These are phyloP conservation scores for Morone chrysops DNA, from an alignment of 2,113 vertebrate genomes.

Conservation along the genomic window DNA sequence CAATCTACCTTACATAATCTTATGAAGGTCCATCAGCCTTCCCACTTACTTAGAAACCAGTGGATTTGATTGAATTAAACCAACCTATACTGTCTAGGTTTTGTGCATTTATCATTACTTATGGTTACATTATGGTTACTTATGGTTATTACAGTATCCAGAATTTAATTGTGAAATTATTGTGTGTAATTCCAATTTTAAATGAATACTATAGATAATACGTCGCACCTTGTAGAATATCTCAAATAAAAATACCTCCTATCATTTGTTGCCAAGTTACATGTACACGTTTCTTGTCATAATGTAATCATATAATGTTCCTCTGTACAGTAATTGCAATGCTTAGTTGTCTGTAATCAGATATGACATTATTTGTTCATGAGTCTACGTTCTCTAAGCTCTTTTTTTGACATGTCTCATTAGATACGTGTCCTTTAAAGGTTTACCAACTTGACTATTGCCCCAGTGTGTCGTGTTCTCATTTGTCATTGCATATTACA, in stretches of 20 bases:
- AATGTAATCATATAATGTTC: background rate
- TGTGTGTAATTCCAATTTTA: background rate
- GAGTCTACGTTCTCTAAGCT: background rate
- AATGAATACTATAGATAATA: background rate
- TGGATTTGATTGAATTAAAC: conserved; percentile 1
- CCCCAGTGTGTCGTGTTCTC: background rate
- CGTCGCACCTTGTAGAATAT: background rate
- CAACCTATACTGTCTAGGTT: background rate
- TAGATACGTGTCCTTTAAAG: background rate
- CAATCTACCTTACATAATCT: conserved; percentile 1
- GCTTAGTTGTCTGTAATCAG: background rate
- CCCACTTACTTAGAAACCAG: background rate
- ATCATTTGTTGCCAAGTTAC: background rate
- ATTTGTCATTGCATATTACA: background rate
- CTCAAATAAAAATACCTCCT: background rate
- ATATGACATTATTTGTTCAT: background rate
- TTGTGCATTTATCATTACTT: too few relatives aligned
- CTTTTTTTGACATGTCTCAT: background rate
- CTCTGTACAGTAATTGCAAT: background rate
- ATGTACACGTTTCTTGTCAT: background rate
- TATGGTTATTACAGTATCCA: too few relatives aligned
- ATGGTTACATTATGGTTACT: too few relatives aligned
- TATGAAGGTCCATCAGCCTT: background rate
- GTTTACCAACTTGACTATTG: background rate
- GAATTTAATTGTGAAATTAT: background rate